Evolutionary conservation across 2,113 vertebrate species (phyloP).

Genomic region (Pholis gunnellus): DNA sequence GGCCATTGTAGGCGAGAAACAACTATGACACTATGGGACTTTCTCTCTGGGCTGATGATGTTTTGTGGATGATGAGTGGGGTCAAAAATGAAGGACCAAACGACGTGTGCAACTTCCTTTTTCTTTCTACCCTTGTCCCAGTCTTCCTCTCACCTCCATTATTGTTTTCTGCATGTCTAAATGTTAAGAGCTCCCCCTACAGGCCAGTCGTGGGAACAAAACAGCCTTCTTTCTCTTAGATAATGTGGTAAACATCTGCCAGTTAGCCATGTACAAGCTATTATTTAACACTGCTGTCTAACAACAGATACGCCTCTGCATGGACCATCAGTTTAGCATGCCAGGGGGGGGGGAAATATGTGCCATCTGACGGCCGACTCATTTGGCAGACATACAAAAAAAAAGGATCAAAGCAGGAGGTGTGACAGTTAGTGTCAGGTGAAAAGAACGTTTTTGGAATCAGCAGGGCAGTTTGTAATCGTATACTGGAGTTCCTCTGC

Average conservation of each 20-base stretch:
- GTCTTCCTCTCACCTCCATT: background rate
- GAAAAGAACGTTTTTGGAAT: background rate
- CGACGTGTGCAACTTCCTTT: conserved; percentile 4
- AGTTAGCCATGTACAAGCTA: background rate
- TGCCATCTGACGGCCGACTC: background rate
- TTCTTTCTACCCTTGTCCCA: conserved; percentile 1
- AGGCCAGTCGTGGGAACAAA: background rate
- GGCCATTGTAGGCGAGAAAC: conserved; percentile 22
- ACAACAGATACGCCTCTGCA: background rate
- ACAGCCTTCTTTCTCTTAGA: background rate
- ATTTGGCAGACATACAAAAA: background rate
- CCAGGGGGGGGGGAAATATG: no score
- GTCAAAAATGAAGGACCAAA: conserved; percentile 22
- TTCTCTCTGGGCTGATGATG: conserved; percentile 1
- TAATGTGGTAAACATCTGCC: background rate
- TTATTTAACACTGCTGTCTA: background rate
- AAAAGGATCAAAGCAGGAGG: background rate
- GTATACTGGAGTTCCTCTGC: background rate
- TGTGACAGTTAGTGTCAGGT: background rate
- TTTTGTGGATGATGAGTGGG: background rate
- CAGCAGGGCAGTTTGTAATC: background rate
- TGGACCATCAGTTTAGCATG: background rate
- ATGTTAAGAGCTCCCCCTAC: conserved; percentile 46
- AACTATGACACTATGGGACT: conserved; percentile 17
- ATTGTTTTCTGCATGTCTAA: background rate